Conservation (phyloP, 2,797 vertebrate species). For the Oreortyx pictus region DNA sequence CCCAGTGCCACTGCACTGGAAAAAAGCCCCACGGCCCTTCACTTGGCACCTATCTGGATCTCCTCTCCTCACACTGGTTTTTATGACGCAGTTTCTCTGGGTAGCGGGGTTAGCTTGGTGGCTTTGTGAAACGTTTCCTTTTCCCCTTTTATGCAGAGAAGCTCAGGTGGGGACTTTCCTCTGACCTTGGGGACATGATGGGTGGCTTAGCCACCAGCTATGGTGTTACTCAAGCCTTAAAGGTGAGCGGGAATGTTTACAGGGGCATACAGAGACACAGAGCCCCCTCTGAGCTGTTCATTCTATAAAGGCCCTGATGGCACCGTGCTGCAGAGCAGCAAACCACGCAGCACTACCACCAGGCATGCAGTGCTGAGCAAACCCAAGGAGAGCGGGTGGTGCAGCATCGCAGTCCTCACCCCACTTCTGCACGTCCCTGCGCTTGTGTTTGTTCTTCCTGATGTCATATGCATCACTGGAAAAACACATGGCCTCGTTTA, state of each 20-base stretch:
- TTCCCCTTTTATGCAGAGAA: background rate
- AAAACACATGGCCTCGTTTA: background rate
- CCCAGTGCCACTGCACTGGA: background rate
- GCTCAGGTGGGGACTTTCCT: background rate
- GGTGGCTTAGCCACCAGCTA: constrained; percentile 16
- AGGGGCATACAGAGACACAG: background rate
- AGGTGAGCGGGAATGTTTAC: constrained; percentile 40
- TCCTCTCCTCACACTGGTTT: background rate
- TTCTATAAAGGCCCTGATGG: constrained; percentile 45
- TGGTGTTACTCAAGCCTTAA: constrained; percentile 35
- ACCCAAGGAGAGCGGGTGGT: background rate
- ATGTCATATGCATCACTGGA: background rate
- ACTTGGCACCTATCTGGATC: background rate
- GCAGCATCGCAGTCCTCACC: rapidly evolving
- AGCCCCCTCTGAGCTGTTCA: background rate
- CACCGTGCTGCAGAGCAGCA: background rate
- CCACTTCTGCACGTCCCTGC: background rate
- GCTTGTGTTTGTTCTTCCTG: background rate
- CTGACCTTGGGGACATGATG: constrained; percentile 18
- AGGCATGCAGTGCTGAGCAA: background rate
- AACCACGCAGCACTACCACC: background rate
- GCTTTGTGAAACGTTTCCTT: background rate
- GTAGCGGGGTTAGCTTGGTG: background rate
- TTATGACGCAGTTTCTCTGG: background rate
- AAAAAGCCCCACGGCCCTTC: background rate